These are phyloP conservation scores for Anastrepha ludens DNA, from an alignment of 1,140 invertebrate genomes.

Conservation along the genomic window DNA sequence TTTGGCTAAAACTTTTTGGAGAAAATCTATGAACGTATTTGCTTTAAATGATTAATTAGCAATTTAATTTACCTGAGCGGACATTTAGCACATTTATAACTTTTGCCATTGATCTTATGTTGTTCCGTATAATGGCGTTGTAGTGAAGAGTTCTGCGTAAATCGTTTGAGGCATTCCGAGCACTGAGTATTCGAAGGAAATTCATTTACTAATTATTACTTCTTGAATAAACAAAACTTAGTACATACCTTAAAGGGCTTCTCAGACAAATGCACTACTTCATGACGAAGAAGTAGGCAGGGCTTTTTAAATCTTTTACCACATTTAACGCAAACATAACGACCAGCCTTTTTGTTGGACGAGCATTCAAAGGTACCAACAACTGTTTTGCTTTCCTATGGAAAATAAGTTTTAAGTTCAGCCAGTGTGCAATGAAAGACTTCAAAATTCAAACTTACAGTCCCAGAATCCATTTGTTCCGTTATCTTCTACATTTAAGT, in stretches of 20 bases:
- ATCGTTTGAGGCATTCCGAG: slow-evolving; percentile 27
- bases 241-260: neutral
- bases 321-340: neutral
- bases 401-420: neutral
- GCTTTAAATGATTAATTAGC: neutral
- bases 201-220: neutral
- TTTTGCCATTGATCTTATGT: slow-evolving; percentile 20
- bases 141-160: slow-evolving; percentile 39
- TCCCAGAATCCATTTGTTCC: no score
- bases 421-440: no score
- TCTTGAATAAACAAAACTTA: neutral
- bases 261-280: neutral
- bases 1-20: slow-evolving; percentile 47
- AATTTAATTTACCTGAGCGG: neutral
- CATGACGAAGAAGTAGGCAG: neutral
- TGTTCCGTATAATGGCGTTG: slow-evolving; percentile 46
- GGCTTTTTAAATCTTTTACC: neutral
- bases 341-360: neutral
- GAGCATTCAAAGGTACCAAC: neutral
- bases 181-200: neutral
- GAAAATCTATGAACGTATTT: neutral
- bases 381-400: neutral
- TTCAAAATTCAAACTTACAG: no score
- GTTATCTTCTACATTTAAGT: no score
- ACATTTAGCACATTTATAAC: slow-evolving; percentile 37